phyloP scores from a whole-genome alignment of 2,888 invertebrate species.

The Agrochola lota region DNA sequence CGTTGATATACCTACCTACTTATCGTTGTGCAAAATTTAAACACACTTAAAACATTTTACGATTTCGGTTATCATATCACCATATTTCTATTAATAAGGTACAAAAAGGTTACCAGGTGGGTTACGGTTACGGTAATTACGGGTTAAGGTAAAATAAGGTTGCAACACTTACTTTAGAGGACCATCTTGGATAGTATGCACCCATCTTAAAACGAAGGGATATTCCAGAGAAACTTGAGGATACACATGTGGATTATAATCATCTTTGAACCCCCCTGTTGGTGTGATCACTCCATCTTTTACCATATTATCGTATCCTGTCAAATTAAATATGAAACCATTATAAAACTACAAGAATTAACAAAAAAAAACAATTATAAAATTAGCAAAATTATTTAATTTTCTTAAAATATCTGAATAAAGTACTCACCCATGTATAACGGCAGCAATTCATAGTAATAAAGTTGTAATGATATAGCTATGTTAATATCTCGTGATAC shows the following conservation, averaged over 20 bases:
- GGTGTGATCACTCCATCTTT: slow-evolving; percentile 70
- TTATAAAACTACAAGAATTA: not conserved
- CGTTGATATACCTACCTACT: not conserved
- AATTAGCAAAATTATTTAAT: not conserved
- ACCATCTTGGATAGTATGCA: slow-evolving; percentile 76
- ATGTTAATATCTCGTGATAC: slow-evolving; percentile 78
- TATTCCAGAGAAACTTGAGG: slow-evolving; percentile 77
- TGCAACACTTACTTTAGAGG: slow-evolving; percentile 71
- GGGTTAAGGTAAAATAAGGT: too few relatives aligned
- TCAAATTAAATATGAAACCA: not conserved
- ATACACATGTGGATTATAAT: slow-evolving; percentile 68
- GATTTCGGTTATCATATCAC: not conserved
- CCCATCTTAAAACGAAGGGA: slow-evolving; percentile 73
- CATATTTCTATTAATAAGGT: not conserved
- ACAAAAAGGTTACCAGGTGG: too few relatives aligned
- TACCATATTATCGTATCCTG: slow-evolving; percentile 74
- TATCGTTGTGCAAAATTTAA: not conserved
- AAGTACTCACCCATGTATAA: slow-evolving; percentile 70
- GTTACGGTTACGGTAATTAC: too few relatives aligned
- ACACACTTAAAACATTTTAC: not conserved
- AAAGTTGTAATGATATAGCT: slow-evolving; percentile 71
- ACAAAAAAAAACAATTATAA: not conserved
- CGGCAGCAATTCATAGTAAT: slow-evolving; percentile 75
- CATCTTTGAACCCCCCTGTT: slow-evolving; percentile 70
- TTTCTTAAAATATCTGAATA: not conserved